phyloP scores from a whole-genome alignment of 2,888 invertebrate species.

The Hoplodrina blanda region DNA sequence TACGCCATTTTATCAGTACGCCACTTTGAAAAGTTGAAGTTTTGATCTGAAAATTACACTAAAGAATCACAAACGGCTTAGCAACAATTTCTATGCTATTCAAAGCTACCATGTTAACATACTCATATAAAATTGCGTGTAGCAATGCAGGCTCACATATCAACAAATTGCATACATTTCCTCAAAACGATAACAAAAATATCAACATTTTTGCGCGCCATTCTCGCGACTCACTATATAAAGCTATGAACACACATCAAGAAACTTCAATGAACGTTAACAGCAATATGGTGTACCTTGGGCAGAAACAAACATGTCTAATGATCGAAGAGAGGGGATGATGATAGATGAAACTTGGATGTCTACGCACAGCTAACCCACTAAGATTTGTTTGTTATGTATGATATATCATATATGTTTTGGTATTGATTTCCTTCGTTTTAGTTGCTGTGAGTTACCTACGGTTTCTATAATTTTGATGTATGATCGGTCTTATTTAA shows the following conservation, averaged over 20 bases:
- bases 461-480: neutral
- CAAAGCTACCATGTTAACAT: constrained; percentile 2
- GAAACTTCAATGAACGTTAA: constrained; percentile 80
- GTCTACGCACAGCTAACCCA: constrained; percentile 83
- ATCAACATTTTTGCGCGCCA: constrained; percentile 22
- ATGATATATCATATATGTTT: constrained; percentile 59
- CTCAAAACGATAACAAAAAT: constrained; percentile 19
- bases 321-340: constrained; percentile 86
- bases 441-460: constrained; percentile 3
- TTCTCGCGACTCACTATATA: constrained; percentile 13
- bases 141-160: constrained; percentile 33
- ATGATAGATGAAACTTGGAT: constrained; percentile 89
- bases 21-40: neutral
- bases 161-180: constrained; percentile 41
- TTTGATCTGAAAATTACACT: neutral
- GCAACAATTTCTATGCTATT: constrained; percentile 6
- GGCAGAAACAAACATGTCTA: constrained; percentile 84
- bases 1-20: too few relatives aligned
- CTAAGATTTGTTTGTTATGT: constrained; percentile 68
- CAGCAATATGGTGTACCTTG: constrained; percentile 86
- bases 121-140: constrained; percentile 19
- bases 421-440: constrained; percentile 44
- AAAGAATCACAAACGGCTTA: neutral
- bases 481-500: neutral
- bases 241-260: constrained; percentile 50